These are phyloP conservation scores for Gnathonemus longibarbis DNA, from an alignment of 2,113 vertebrate genomes.

Conservation along the genomic window DNA sequence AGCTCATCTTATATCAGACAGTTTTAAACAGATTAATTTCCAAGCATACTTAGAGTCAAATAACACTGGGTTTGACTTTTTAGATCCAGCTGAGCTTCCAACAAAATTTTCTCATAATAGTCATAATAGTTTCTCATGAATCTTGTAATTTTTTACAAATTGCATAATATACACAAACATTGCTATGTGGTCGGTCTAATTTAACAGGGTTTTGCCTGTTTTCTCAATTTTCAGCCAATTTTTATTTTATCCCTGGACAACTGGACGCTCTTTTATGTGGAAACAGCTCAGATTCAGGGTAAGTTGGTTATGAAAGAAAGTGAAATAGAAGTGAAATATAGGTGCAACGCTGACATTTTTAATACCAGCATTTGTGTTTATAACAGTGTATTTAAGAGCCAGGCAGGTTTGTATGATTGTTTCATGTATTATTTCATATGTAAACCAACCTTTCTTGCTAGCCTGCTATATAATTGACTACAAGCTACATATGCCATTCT, in stretches of 20 bases:
- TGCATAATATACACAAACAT: not conserved
- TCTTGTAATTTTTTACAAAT: not conserved
- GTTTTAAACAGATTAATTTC: not conserved
- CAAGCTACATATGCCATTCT: not conserved
- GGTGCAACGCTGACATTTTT: not conserved
- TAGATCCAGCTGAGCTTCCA: not conserved
- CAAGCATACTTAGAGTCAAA: not conserved
- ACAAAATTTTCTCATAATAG: not conserved
- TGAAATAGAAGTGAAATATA: not conserved
- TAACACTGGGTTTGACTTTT: not conserved
- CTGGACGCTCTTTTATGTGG: conserved; percentile 68
- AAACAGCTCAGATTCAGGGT: conserved; percentile 72
- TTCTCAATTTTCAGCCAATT: conserved; percentile 54
- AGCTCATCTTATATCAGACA: not conserved
- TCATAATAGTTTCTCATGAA: not conserved
- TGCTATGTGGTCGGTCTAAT: not conserved
- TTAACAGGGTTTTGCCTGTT: not conserved
- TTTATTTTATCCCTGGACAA: conserved; percentile 66
- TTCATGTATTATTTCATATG: not conserved
- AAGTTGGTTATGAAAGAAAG: conserved; percentile 26
- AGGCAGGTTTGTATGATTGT: not conserved
- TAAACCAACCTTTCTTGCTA: not conserved
- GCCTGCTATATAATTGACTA: not conserved
- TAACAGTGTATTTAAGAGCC: not conserved
- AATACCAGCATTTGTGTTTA: not conserved